A percentile compares a stretch with the other conserved stretches of the same genome.
These are phyloP conservation scores for Penaeus vannamei DNA, from an alignment of 1,140 invertebrate species.

Conservation along the genomic window DNA sequence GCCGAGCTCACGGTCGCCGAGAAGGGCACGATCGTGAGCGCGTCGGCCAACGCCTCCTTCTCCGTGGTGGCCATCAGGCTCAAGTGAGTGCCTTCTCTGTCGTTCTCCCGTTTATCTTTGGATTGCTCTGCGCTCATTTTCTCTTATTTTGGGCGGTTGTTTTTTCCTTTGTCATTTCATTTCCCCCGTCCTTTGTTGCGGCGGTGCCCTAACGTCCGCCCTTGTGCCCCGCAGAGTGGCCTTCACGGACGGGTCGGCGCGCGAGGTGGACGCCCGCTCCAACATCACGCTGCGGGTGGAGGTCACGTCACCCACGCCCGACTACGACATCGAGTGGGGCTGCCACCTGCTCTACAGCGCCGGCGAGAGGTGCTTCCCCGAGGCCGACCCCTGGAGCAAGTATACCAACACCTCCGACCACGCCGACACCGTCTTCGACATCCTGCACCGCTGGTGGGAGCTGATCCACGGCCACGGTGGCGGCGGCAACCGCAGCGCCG, in stretches of 20 bases:
- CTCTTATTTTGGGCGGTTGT: no score
- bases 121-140: no score
- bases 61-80: constrained; percentile 39
- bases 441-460: constrained; percentile 37
- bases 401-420: constrained; percentile 18
- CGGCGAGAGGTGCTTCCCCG: constrained; percentile 4
- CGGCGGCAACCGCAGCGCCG: background rate
- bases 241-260: constrained; percentile 49
- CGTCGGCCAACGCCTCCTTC: constrained; percentile 44
- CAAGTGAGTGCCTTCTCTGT: background rate
- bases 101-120: no score
- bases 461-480: background rate
- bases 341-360: background rate
- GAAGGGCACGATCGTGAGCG: constrained; percentile 21
- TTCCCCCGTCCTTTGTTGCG: no score
- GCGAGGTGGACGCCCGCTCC: constrained; percentile 23
- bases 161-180: background rate
- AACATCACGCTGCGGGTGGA: constrained; percentile 52
- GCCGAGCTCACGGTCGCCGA: constrained; percentile 32
- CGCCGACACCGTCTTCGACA: constrained; percentile 13
- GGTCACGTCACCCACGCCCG: constrained; percentile 38
- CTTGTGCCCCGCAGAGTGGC: constrained; percentile 1
- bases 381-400: constrained; percentile 4
- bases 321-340: constrained; percentile 37
- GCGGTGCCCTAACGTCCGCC: background rate